phyloP scores from a whole-genome alignment of 2,888 invertebrate genomes.

The Phlogophora meticulosa region DNA sequence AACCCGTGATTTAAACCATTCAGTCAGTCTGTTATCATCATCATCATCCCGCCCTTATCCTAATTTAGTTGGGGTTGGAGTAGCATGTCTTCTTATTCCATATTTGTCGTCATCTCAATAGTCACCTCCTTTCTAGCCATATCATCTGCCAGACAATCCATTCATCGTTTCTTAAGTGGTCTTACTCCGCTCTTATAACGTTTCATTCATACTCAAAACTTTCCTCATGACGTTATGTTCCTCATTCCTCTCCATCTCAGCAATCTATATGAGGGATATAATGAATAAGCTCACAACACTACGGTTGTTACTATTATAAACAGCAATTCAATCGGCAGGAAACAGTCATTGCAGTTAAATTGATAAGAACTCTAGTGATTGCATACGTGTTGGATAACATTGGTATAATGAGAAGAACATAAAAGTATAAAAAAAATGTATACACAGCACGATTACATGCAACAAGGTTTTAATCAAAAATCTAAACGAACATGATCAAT shows the following conservation, averaged over 20 bases:
- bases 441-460: not conserved
- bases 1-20: too few species aligned
- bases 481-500: constrained; percentile 4
- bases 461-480: constrained; percentile 14
- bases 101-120: too few species aligned
- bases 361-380: constrained; percentile 36
- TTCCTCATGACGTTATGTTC: too few species aligned
- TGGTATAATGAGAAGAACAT: constrained; percentile 9
- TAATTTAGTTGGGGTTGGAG: too few species aligned
- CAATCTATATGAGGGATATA: not conserved
- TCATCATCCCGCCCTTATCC: too few species aligned
- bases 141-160: too few species aligned
- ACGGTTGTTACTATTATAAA: constrained; percentile 2
- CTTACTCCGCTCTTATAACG: too few species aligned
- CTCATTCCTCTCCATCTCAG: not conserved
- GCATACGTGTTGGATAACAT: not conserved
- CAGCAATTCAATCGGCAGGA: constrained; percentile 7
- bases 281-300: not conserved
- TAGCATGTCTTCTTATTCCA: too few species aligned
- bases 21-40: too few species aligned
- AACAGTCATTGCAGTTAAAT: not conserved
- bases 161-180: too few species aligned
- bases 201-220: too few species aligned
- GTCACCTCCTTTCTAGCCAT: too few species aligned
- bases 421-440: constrained; percentile 1